These are phyloP conservation scores for Epinotia brunnichana DNA, from an alignment of 2,888 invertebrate species.

Conservation along the genomic window DNA sequence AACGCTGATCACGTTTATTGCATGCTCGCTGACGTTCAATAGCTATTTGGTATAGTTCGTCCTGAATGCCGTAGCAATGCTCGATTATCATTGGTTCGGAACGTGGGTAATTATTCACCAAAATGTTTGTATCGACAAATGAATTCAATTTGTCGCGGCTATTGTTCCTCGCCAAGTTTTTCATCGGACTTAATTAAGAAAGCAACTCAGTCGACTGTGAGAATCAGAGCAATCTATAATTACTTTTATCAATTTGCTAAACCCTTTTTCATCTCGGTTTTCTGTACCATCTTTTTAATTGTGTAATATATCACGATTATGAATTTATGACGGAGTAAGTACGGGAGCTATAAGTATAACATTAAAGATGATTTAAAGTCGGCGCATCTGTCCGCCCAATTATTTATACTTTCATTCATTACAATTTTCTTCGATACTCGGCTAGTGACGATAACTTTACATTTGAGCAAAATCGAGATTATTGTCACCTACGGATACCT, in stretches of 20 bases:
- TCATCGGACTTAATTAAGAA: constrained; percentile 40
- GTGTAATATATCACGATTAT: constrained; percentile 33
- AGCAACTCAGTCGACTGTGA: constrained; percentile 41
- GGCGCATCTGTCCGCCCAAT: constrained; percentile 57
- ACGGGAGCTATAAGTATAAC: constrained; percentile 38
- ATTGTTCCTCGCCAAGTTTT: constrained; percentile 37
- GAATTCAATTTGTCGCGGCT: constrained; percentile 38
- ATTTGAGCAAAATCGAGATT: constrained; percentile 29
- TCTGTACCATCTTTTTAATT: constrained; percentile 17
- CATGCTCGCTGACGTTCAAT: constrained; percentile 25
- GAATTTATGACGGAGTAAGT: constrained; percentile 31
- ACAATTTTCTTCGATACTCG: constrained; percentile 60
- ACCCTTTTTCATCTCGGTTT: constrained; percentile 30
- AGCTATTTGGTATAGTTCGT: constrained; percentile 22
- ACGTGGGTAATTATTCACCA: constrained; percentile 26
- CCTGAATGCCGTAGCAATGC: constrained; percentile 22
- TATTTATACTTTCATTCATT: constrained; percentile 71
- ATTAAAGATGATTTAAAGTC: constrained; percentile 60
- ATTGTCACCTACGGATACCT: constrained; percentile 18
- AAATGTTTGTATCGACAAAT: constrained; percentile 39
- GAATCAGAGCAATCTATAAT: constrained; percentile 40
- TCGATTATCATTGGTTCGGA: constrained; percentile 10
- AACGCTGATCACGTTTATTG: constrained; percentile 34
- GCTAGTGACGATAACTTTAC: constrained; percentile 44
- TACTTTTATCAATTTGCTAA: constrained; percentile 40